Evolutionary conservation across 2,797 vertebrate species (phyloP), one percentile per base, ranked within the genome.

Genomic region (Hipposideros larvatus): DNA sequence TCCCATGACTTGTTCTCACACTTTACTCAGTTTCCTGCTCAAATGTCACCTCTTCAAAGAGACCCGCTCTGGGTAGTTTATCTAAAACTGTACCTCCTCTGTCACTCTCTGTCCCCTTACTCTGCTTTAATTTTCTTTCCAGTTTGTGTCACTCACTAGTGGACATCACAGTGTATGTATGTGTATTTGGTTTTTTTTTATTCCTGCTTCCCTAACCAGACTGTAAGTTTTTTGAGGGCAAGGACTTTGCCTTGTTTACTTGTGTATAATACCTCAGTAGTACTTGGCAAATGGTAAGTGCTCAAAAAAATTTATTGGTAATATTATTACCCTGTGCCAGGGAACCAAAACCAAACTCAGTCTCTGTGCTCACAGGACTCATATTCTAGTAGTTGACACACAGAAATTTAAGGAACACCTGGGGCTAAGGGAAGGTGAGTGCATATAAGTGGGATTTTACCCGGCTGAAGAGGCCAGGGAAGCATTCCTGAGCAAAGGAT

Each of bases 1-100:
- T 75, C 24, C 41, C 13, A 21, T 15, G 51, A 48, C 34, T 78
- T 46, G 34, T 31, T 65, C 21, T 26, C 9, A 1, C 63, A 71
- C 37, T 66, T 87, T 41, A 24, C 43, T 68, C 28, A 31, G n/a
- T 75, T 93, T 74, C 80, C 59, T 79, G 59, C 51, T 80, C 75
- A 91, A 66, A 79, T 63, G 13, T 74, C 31, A 41, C 31, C 55
- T 79, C 73, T 92, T 90, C 48, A 77, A 57, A 71, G 65, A 93
- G n/a, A 65, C 18, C 14, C 37, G 22, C 63, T 65, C n/a, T 77
- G 70, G 26, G 37, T 41, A 26, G 28, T 13, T 15, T 55, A 43
- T 77, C n/a, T 51, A 86, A 79, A 63, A 34, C 21, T 26, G 59
- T 31, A 48, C 65, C 55, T 90, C 22, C 24, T 74, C 55, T 70